A percentile compares a stretch with the other conserved stretches of the same genome.
phyloP scores from a whole-genome alignment of 1,140 invertebrate species.

The Melipona quadrifasciata region DNA sequence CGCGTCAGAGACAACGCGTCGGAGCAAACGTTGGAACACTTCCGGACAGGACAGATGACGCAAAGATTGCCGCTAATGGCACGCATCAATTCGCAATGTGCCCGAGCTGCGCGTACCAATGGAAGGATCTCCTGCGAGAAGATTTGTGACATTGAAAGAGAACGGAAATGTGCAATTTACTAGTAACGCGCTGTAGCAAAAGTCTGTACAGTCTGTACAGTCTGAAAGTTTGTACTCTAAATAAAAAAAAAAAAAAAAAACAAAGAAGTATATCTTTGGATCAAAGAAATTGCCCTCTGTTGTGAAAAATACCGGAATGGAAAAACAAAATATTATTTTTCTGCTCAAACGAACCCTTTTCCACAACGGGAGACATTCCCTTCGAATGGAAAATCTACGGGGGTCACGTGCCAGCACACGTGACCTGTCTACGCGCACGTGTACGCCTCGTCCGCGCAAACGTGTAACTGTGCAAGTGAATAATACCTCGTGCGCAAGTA shows the following conservation, averaged over 20 bases:
- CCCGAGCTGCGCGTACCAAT: conserved; percentile 11
- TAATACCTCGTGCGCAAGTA: conserved; percentile 6
- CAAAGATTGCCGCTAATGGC: conserved; percentile 65
- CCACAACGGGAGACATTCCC: conserved; percentile 40
- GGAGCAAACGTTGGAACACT: conserved; percentile 53
- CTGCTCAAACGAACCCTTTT: conserved; percentile 63
- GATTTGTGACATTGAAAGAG: conserved; percentile 33
- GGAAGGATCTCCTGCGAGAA: conserved; percentile 15
- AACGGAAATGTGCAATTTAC: conserved; percentile 30
- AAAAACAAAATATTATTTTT: conserved; percentile 74
- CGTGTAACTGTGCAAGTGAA: conserved; percentile 39
- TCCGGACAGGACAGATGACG: conserved; percentile 58
- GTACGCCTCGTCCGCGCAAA: conserved; percentile 48
- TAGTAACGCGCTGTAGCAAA: not conserved
- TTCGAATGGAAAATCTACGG: conserved; percentile 37
- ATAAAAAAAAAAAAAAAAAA: too few relatives aligned
- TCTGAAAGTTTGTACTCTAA: not conserved
- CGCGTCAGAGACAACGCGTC: conserved; percentile 3
- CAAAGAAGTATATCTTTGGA: too few relatives aligned
- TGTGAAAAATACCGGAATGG: conserved; percentile 44
- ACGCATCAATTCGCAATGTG: conserved; percentile 60
- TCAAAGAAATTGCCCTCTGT: too few relatives aligned
- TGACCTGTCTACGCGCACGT: conserved; percentile 57
- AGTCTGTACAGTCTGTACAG: not conserved
- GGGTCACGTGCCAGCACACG: conserved; percentile 72